These are phyloP conservation scores for Sinocyclocheilus rhinocerous DNA, from an alignment of 2,113 vertebrate genomes.

Conservation along the genomic window DNA sequence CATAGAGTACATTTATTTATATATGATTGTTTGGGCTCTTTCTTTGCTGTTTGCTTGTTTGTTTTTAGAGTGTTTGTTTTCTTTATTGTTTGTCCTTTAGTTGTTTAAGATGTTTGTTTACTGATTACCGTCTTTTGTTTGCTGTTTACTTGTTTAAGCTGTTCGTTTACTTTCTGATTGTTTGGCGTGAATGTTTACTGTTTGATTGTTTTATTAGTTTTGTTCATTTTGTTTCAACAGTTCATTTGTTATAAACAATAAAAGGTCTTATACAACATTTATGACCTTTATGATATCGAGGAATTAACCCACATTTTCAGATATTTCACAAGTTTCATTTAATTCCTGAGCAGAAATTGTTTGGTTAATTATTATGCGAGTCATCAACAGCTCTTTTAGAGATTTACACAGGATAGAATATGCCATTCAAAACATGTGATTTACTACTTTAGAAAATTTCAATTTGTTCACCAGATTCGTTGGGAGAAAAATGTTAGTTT, in stretches of 20 bases:
- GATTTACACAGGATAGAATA: not conserved
- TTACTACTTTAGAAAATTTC: not conserved
- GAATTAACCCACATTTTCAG: not conserved
- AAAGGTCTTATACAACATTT: not conserved
- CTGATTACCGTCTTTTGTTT: not conserved
- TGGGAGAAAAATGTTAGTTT: not conserved
- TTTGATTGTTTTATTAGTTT: not conserved
- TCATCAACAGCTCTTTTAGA: not conserved
- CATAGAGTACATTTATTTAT: not conserved
- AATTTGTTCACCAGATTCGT: not conserved
- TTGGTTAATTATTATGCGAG: not conserved
- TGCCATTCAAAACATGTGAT: not conserved
- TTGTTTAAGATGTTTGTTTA: not conserved
- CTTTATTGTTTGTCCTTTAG: not conserved
- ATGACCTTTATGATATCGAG: not conserved
- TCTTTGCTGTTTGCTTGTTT: not conserved
- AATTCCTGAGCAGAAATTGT: not conserved
- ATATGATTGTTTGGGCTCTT: not conserved
- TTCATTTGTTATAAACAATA: not conserved
- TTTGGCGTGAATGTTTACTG: not conserved
- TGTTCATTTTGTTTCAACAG: not conserved
- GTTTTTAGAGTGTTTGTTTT: not conserved
- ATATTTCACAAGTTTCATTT: not conserved
- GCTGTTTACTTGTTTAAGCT: not conserved
- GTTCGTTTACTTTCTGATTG: conserved; percentile 3